Conservation (phyloP, 2,113 vertebrate species). For the Macroglossus sobrinus region DNA sequence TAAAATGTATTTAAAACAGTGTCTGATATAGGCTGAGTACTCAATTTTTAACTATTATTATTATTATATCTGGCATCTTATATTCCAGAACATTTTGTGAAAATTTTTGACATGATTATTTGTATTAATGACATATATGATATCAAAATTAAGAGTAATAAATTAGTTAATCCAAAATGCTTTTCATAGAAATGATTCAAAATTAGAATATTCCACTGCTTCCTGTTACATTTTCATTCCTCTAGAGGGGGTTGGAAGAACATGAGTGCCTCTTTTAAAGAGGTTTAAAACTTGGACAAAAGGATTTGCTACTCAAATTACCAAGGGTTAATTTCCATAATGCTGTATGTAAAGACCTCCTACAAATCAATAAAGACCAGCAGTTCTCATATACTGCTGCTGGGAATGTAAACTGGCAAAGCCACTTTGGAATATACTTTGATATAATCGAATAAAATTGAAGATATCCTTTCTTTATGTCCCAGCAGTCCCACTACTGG, state of each 20-base stretch:
- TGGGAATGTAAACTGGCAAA: neutral
- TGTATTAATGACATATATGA: neutral
- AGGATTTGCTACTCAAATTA: neutral
- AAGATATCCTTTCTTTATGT: neutral
- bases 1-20: neutral
- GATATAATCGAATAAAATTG: slow-evolving; percentile 2
- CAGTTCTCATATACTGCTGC: neutral
- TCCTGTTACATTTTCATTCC: slow-evolving; percentile 34
- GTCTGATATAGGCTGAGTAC: neutral
- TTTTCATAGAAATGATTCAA: slow-evolving; percentile 43
- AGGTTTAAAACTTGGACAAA: neutral
- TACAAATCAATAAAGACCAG: slow-evolving; percentile 13
- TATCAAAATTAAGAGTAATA: slow-evolving; percentile 1
- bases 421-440: slow-evolving; percentile 16
- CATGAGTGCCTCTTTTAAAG: slow-evolving; percentile 26
- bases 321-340: slow-evolving; percentile 33
- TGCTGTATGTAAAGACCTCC: neutral
- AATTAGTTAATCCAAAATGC: neutral
- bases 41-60: neutral
- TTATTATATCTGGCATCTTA: neutral
- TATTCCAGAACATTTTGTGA: neutral
- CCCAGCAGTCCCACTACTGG: neutral
- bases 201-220: neutral
- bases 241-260: neutral
- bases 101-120: neutral